Conservation (phyloP, 2,797 vertebrate genomes). For the Lophius americanus region DNA sequence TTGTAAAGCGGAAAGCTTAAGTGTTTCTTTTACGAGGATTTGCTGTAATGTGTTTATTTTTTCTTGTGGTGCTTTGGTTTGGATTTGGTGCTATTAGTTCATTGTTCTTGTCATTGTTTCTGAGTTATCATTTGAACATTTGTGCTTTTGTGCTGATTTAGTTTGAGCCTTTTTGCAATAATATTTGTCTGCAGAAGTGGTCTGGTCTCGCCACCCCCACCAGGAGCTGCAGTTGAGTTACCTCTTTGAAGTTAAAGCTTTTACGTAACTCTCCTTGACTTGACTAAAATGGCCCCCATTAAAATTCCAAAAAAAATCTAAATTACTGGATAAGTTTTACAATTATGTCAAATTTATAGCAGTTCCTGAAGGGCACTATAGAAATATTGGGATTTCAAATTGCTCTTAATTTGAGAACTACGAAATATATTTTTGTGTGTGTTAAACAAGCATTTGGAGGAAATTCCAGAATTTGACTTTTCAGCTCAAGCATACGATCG, state of each 20-base stretch:
- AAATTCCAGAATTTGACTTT: background rate
- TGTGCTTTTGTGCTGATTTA: conserved; percentile 40
- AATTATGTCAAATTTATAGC: conserved; percentile 2
- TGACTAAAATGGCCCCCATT: background rate
- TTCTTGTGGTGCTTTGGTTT: conserved; percentile 76
- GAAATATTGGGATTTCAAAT: background rate
- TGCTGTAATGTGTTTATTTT: conserved; percentile 36
- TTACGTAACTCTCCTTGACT: background rate
- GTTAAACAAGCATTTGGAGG: background rate
- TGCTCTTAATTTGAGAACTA: background rate
- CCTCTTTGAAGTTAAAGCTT: conserved; percentile 5
- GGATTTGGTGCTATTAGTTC: conserved; percentile 80
- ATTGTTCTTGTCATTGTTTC: conserved; percentile 42
- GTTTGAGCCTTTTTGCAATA: conserved; percentile 45
- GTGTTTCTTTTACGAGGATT: conserved; percentile 27
- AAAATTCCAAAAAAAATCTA: background rate
- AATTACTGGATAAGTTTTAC: background rate
- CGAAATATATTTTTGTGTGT: background rate
- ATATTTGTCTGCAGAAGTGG: conserved; percentile 24
- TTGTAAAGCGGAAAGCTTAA: conserved; percentile 38
- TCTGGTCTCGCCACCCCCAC: conserved; percentile 4
- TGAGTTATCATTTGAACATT: conserved; percentile 50
- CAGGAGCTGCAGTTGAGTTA: background rate
- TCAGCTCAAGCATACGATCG: too few relatives aligned
- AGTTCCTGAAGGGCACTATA: background rate